These are phyloP conservation scores for Macrobrachium nipponense DNA, from an alignment of 1,140 invertebrate genomes.

Conservation along the genomic window DNA sequence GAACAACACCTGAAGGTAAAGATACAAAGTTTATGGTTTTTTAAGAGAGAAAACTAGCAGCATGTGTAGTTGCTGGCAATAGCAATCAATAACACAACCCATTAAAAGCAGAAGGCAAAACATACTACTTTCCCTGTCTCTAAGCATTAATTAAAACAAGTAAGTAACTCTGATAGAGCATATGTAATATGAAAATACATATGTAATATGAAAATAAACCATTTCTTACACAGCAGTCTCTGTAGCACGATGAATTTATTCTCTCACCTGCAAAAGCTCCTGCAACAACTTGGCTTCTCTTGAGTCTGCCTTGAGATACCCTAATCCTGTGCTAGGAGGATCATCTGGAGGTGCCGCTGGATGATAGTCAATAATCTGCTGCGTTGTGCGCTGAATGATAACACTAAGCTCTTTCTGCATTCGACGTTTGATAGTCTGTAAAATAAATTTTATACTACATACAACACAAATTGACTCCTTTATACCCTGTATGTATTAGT, in stretches of 20 bases:
- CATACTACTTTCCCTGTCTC: too few relatives aligned
- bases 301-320: slow-evolving; percentile 66
- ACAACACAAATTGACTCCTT: not conserved
- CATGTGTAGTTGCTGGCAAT: too few relatives aligned
- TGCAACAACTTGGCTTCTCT: slow-evolving; percentile 71
- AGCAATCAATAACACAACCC: too few relatives aligned
- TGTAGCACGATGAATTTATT: not conserved
- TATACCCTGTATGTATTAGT: too few relatives aligned
- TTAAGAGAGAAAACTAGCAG: not conserved
- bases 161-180: too few relatives aligned
- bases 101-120: too few relatives aligned
- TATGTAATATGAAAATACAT: too few relatives aligned
- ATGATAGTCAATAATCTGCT: slow-evolving; percentile 54
- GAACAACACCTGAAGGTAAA: slow-evolving; percentile 74
- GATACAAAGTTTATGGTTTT: slow-evolving; percentile 56
- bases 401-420: slow-evolving; percentile 53
- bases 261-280: slow-evolving; percentile 64
- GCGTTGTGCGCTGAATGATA: slow-evolving; percentile 48
- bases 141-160: too few relatives aligned
- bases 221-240: too few relatives aligned
- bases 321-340: slow-evolving; percentile 50
- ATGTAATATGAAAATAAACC: not conserved
- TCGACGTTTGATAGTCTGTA: slow-evolving; percentile 47
- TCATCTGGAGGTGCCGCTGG: slow-evolving; percentile 47
- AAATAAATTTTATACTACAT: not conserved